Percentiles rank a stretch among this genome's conserved stretches.
These are phyloP conservation scores for Crenuchus spilurus DNA, from an alignment of 2,797 vertebrate species.

Conservation along the genomic window DNA sequence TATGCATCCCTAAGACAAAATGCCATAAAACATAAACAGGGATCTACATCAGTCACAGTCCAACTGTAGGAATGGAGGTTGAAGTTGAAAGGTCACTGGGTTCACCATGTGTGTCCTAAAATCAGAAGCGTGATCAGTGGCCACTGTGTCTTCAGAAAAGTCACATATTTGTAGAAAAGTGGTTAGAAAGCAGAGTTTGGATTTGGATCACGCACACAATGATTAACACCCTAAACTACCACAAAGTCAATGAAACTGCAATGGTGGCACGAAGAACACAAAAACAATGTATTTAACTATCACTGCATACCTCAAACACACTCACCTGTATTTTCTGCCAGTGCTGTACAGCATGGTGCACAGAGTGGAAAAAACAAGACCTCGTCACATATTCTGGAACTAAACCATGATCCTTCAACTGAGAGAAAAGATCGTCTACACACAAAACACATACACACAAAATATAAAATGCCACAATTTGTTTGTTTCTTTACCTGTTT, in stretches of 20 bases:
- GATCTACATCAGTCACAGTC: too few species aligned
- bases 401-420: slow-evolving; percentile 79
- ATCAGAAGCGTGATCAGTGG: slow-evolving; percentile 25
- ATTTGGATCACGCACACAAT: background rate
- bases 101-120: slow-evolving; percentile 51
- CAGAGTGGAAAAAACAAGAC: slow-evolving; percentile 78
- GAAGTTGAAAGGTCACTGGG: slow-evolving; percentile 27
- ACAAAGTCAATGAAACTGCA: too few species aligned
- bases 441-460: slow-evolving; percentile 10
- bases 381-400: slow-evolving; percentile 75
- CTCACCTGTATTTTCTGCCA: slow-evolving; percentile 40
- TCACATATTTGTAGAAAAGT: background rate
- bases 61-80: background rate
- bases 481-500: too few species aligned
- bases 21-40: too few species aligned
- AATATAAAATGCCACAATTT: too few species aligned
- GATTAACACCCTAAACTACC: slow-evolving; percentile 1
- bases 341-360: slow-evolving; percentile 76
- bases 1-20: too few species aligned
- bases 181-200: background rate
- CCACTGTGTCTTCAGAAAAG: background rate
- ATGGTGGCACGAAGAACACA: background rate
- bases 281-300: background rate
- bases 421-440: slow-evolving; percentile 64
- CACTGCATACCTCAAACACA: background rate